Evolutionary conservation across 2,113 vertebrate genomes (phyloP).

Genomic region (Beaufortia kweichowensis): DNA sequence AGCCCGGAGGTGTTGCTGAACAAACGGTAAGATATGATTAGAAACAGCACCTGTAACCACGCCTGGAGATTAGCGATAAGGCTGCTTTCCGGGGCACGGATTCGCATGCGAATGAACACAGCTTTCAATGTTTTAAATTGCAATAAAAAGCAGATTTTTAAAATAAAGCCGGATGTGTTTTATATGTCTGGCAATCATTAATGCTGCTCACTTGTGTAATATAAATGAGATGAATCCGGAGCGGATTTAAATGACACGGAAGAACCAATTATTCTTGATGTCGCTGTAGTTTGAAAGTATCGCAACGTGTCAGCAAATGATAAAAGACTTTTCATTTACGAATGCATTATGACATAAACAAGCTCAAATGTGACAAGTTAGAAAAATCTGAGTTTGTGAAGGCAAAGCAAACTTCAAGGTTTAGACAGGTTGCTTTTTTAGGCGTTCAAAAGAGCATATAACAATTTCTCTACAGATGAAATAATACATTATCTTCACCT

Average conservation of each 20-base stretch:
- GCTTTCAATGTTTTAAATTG: not conserved
- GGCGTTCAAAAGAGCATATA: constrained; percentile 3
- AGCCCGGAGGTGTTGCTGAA: constrained; percentile 67
- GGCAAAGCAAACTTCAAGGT: not conserved
- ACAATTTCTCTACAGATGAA: constrained; percentile 37
- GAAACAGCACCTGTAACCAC: constrained; percentile 64
- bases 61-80: constrained; percentile 73
- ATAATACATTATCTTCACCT: constrained; percentile 36
- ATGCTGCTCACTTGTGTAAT: not conserved
- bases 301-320: too few relatives aligned
- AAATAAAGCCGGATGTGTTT: not conserved
- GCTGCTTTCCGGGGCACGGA: constrained; percentile 53
- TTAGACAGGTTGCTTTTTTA: constrained; percentile 23
- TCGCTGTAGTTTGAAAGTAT: not conserved
- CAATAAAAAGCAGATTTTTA: not conserved
- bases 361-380: not conserved
- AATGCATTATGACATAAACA: too few relatives aligned
- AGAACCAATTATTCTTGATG: not conserved
- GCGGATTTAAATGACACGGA: not conserved
- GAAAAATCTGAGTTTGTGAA: not conserved
- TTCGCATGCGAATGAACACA: constrained; percentile 41
- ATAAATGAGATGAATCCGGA: not conserved
- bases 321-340: too few relatives aligned
- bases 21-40: constrained; percentile 66
- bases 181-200: not conserved